Conservation (phyloP, 1,140 invertebrate species). For the Melipona quadrifasciata region DNA sequence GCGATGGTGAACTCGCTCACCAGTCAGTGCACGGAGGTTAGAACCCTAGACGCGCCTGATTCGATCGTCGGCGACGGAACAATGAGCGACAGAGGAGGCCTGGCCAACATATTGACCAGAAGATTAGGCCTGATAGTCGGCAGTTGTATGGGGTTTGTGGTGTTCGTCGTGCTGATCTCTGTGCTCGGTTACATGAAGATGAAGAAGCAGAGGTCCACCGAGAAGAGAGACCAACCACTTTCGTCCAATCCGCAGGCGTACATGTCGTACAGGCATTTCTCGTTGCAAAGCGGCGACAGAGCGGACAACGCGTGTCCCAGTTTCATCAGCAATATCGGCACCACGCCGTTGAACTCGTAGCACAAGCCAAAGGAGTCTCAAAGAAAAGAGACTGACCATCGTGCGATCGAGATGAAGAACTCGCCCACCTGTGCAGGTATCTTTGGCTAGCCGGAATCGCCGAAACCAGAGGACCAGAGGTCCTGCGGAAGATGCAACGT, state of each 20-base stretch:
- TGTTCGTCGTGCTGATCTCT: slow-evolving; percentile 91
- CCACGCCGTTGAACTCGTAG: slow-evolving; percentile 78
- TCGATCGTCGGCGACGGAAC: slow-evolving; percentile 84
- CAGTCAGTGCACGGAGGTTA: slow-evolving; percentile 89
- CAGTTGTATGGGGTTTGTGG: slow-evolving; percentile 91
- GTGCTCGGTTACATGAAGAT: slow-evolving; percentile 92
- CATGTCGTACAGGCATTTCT: slow-evolving; percentile 88
- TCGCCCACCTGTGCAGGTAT: slow-evolving; percentile 70
- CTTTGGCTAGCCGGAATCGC: slow-evolving; percentile 55
- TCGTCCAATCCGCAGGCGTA: slow-evolving; percentile 87
- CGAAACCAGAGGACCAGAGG: background rate
- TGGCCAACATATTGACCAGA: slow-evolving; percentile 86
- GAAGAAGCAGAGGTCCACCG: slow-evolving; percentile 89
- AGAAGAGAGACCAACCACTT: slow-evolving; percentile 86
- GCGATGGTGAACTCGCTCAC: slow-evolving; percentile 88
- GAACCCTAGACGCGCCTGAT: slow-evolving; percentile 88
- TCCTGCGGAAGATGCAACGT: background rate
- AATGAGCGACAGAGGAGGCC: slow-evolving; percentile 85
- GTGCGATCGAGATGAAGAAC: slow-evolving; percentile 55
- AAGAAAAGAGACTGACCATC: slow-evolving; percentile 10
- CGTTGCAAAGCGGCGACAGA: slow-evolving; percentile 81
- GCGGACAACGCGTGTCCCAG: slow-evolving; percentile 78
- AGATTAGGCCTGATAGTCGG: slow-evolving; percentile 92
- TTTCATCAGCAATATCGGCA: slow-evolving; percentile 79
- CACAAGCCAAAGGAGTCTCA: slow-evolving; percentile 68